Base-by-base conservation (phyloP, 2,113 vertebrate species). In the Ptyas mucosa region DNA sequence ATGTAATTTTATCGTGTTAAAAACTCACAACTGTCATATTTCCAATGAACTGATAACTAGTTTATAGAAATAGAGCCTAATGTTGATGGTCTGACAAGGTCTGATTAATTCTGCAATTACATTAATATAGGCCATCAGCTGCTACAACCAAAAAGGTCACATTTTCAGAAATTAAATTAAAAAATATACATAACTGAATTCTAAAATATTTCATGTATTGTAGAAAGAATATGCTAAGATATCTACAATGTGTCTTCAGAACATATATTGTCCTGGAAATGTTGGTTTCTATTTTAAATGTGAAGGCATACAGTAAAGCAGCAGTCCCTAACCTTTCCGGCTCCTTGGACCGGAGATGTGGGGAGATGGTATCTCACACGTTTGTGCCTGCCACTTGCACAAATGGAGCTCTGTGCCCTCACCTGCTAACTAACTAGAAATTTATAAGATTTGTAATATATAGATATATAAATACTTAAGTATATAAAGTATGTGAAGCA, bases 311-410 rank as follows among this genome's bases (percentile, higher is more conserved):
- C 20, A 61, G 8, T 39, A 64, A 87, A 69, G 64, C 14, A 69
- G 64, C 29, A 69, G 64, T 34, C 29, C 29, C 11, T n/a, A 69
- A 15, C 29, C 5, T 69, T 69, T 69, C 5, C 2, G 2, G 29
- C n/a, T 69, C 29, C 14, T 0, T 0, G 5, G 14, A 34, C 12
- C 14, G 1, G 64, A 15, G 29, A 5, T 0, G 14, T 34, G 14
- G 64, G 64, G 12, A 34, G 29, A 34, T 85, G 10, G 20, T 39
- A 15, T 34, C 64, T 34, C 29, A 61, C 2, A 3, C 1, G 0
- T 58, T 23, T 11, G 1, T 61, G 58, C 58, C 58, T 26, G 8
- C 57, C 57, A 58, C 21, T 58, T 58, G 21, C 9, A 61, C 3
- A 61, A 58, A 61, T 26, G 23, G 58, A 61, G 24, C 24, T 61